A percentile compares a stretch with the other conserved stretches of the same genome.
phyloP scores from a whole-genome alignment of 2,113 vertebrate genomes.

The Phyllostomus discolor region DNA sequence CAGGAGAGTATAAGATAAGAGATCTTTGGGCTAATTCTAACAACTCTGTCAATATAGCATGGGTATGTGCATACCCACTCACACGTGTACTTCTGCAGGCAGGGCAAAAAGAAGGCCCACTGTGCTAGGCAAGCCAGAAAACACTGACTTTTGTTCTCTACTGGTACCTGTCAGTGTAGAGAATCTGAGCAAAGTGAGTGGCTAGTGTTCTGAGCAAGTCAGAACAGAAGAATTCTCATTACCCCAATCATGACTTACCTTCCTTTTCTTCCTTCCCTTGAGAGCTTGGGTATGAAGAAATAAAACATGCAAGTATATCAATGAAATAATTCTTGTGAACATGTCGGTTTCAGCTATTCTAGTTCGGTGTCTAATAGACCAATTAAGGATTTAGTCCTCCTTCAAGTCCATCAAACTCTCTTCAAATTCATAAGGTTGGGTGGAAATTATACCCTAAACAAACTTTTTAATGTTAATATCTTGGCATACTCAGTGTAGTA shows the following conservation, averaged over 20 bases:
- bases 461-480: background rate
- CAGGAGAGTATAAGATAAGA: background rate
- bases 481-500: background rate
- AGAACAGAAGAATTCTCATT: background rate
- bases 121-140: background rate
- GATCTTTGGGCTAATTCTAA: background rate
- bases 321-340: background rate
- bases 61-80: background rate
- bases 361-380: background rate
- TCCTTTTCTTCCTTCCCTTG: background rate
- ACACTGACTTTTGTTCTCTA: background rate
- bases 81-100: background rate
- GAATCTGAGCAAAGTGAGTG: background rate
- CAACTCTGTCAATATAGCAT: fast-evolving
- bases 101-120: background rate
- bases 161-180: too few relatives aligned
- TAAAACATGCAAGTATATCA: background rate
- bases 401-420: background rate
- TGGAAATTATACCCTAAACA: background rate
- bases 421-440: background rate
- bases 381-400: background rate
- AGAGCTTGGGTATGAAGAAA: background rate
- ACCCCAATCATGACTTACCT: background rate
- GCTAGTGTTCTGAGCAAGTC: background rate
- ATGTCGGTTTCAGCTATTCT: background rate